Evolutionary conservation across 2,888 invertebrate genomes (phyloP).

Genomic region (Griposia aprilina): DNA sequence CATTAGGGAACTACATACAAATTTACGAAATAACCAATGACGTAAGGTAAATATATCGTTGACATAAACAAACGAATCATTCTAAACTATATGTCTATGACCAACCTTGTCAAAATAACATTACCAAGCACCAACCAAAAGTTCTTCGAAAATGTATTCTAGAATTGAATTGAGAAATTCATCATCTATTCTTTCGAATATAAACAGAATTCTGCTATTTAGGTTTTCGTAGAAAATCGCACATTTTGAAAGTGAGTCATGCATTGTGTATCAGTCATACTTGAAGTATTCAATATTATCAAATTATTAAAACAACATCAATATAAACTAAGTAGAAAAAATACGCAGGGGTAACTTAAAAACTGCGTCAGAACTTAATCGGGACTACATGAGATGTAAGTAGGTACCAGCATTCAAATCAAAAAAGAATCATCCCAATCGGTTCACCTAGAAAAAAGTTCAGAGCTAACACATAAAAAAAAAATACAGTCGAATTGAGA

Average conservation of each 20-base stretch:
- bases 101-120: conserved; percentile 27
- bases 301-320: too few species aligned
- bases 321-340: too few species aligned
- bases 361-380: too few species aligned
- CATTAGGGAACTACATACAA: background rate
- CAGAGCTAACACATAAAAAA: too few species aligned
- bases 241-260: conserved; percentile 28
- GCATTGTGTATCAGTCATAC: conserved; percentile 14
- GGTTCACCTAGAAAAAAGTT: too few species aligned
- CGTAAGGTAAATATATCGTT: too few species aligned
- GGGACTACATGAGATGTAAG: too few species aligned
- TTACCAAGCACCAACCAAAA: background rate
- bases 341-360: too few species aligned
- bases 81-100: conserved; percentile 9
- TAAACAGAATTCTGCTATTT: conserved; percentile 21
- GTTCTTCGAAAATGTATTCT: conserved; percentile 39
- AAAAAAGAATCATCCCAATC: too few species aligned
- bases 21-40: conserved; percentile 12
- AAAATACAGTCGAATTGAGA: too few species aligned
- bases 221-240: conserved; percentile 31
- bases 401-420: too few species aligned
- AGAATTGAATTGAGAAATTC: conserved; percentile 7
- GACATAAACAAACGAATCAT: conserved; percentile 26
- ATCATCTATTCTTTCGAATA: conserved; percentile 7
- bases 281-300: too few species aligned